Conservation (phyloP, 2,888 invertebrate species). For the Macropis europaea region DNA sequence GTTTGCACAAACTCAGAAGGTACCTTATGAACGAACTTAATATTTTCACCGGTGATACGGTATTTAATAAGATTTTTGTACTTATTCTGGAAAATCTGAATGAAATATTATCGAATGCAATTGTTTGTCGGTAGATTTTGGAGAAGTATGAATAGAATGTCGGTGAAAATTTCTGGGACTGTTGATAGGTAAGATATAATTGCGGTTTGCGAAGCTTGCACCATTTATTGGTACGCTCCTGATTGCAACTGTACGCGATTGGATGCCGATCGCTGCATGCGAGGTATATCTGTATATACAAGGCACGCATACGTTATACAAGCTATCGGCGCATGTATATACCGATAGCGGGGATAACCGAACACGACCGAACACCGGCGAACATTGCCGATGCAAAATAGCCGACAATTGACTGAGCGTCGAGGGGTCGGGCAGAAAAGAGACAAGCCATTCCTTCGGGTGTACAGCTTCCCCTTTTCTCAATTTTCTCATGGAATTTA, state of each 20-base stretch:
- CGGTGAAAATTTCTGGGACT: no score
- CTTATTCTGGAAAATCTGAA: no score
- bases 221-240: conserved; percentile 45
- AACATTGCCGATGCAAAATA: conserved; percentile 71
- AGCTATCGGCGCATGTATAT: conserved; percentile 54
- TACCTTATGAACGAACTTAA: no score
- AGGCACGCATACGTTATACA: conserved; percentile 39
- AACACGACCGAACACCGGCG: conserved; percentile 65
- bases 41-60: no score
- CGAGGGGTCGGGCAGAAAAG: conserved; percentile 61
- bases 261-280: conserved; percentile 45
- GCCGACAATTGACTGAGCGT: conserved; percentile 74
- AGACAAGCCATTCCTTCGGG: conserved; percentile 72
- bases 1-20: no score
- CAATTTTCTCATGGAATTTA: conserved; percentile 73
- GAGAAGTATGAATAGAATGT: no score
- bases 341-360: conserved; percentile 56
- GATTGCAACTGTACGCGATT: conserved; percentile 53
- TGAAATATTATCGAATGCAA: no score
- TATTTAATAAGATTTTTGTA: no score
- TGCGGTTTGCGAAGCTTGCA: background rate
- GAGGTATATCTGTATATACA: conserved; percentile 15
- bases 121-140: no score
- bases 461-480: conserved; percentile 77
- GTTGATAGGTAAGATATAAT: no score